Base-by-base conservation (phyloP, 1,140 invertebrate genomes). In the Penaeus chinensis region DNA sequence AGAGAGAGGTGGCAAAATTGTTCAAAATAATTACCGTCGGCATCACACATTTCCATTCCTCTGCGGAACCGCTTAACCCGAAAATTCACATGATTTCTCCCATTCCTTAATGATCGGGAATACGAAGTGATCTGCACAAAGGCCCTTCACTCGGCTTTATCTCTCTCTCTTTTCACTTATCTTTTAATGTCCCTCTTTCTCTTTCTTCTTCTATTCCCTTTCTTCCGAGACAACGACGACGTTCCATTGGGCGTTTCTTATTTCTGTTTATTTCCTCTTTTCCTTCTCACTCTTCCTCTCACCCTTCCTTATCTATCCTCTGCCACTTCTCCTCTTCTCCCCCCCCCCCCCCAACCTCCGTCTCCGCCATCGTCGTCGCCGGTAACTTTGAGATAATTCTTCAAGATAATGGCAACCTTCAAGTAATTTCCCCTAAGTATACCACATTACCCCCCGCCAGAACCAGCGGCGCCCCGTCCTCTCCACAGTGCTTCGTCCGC, bases 361-460 rank as follows among this genome's bases (percentile, higher is more conserved):
- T 22, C 27, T 24, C 66, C 63, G 13, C 54, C 47, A 61, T 61
- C 79, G 22, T 62, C 79, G 62, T 66, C 27, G 11, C 74, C 42
- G 47, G 47, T 47, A 47, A 47, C 47, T 47, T 47, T 47, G 47
- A 63, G 80, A 61, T 74, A 87, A 82, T 87, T 87, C 74, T 47
- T 65, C 80, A 19, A 22, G 81, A 20, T 61, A 24, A 42, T 76
- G 85, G 85, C 85, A 87, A 76, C 85, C 69, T n/a, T n/a, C 19
- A 42, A 37, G 85, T 87, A 87, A 87, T 87, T 87, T 87, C 85
- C 85, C 74, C 85, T 87, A 87, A 87, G 85, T 87, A 87, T 87
- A 82, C 85, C 85, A 87, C 85, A 87, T 87, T 87, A 87, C 85
- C 80, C 71, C 47, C 66, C 60, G 27, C 47, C 37, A 47, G 85